Evolutionary conservation across 2,797 vertebrate genomes (phyloP), one percentile per base, ranked within the genome.

Genomic region (Tinamus major): DNA sequence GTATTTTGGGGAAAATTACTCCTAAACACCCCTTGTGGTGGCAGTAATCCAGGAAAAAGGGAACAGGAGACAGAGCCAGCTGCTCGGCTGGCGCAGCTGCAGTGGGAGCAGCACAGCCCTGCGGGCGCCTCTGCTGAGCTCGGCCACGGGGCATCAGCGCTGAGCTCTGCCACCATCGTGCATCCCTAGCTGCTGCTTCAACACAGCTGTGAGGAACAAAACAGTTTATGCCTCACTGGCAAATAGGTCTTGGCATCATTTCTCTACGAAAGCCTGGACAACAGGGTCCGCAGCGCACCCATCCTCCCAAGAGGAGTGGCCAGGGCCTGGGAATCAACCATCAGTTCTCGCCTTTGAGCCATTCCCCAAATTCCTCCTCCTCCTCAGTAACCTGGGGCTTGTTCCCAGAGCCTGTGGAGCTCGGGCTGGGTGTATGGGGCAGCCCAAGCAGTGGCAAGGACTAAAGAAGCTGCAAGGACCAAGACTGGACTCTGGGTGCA

Each of bases 1-100:
- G 72, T 94, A 24, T 89, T 90, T 80, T 69, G 67, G 72, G 89
- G 79, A 67, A 95, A 85, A 91, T 78, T 62, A 62, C 55, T 87
- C 51, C 46, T 63, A 75, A 85, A 83, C 87, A 48, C n/a, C 42
- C 79, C 82, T 89, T 2, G 0, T 1, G 62, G 85, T 72, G 91
- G 91, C 87, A 91, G 62, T 48, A 86, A 84, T 67, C 69, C 85
- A 91, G 44, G 49, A 49, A 92, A 84, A 46, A 91, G 69, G 79
- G 62, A 92, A 69, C 26, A 63, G 59, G 37, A 35, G 0, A 1
- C 44, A 67, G 21, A 61, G 80, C 85, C 65, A 85, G 58, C 72
- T 2, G 7, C 59, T 51, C 1, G 53, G 77, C 81, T 74, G 83
- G 85, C 1, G 0, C 23, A 35, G 72, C 51, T 53, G 29, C 33